Evolutionary conservation across 1,140 invertebrate genomes (phyloP).

Genomic region (Cotesia vestalis): DNA sequence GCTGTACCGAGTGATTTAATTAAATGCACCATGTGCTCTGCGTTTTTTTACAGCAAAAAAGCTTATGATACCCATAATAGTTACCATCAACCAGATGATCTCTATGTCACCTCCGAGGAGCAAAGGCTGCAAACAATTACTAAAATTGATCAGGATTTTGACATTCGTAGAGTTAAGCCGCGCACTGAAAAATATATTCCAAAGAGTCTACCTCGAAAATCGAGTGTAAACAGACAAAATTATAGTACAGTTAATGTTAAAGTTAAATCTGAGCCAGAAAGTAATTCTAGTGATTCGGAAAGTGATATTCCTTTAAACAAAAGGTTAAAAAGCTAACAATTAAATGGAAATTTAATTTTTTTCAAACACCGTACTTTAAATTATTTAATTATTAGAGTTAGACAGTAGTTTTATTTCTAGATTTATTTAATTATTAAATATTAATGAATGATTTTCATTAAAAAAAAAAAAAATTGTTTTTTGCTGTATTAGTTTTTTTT

Average conservation of each 20-base stretch:
- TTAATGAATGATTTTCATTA: background rate
- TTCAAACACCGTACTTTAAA: background rate
- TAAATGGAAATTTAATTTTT: conserved; percentile 3
- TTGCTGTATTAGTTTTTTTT: background rate
- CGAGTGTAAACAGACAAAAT: conserved; percentile 35
- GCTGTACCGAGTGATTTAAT: conserved; percentile 67
- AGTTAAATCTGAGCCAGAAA: background rate
- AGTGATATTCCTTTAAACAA: conserved; percentile 48
- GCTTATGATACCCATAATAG: conserved; percentile 73
- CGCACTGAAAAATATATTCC: conserved; percentile 64
- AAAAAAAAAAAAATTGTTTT: background rate
- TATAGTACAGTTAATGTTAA: background rate
- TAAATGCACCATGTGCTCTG: conserved; percentile 73
- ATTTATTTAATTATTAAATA: too few species aligned
- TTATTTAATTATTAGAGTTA: too few species aligned
- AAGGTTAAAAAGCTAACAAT: conserved; percentile 46
- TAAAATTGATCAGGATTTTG: conserved; percentile 71
- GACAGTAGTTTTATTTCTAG: too few species aligned
- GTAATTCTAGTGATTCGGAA: conserved; percentile 47
- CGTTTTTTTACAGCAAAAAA: conserved; percentile 73
- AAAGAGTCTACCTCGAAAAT: conserved; percentile 45
- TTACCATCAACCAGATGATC: conserved; percentile 71
- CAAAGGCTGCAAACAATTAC: conserved; percentile 69
- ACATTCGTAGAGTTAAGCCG: conserved; percentile 65
- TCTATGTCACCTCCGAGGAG: conserved; percentile 73